phyloP scores from a whole-genome alignment of 1,140 invertebrate genomes.

The Drosophila truncata region DNA sequence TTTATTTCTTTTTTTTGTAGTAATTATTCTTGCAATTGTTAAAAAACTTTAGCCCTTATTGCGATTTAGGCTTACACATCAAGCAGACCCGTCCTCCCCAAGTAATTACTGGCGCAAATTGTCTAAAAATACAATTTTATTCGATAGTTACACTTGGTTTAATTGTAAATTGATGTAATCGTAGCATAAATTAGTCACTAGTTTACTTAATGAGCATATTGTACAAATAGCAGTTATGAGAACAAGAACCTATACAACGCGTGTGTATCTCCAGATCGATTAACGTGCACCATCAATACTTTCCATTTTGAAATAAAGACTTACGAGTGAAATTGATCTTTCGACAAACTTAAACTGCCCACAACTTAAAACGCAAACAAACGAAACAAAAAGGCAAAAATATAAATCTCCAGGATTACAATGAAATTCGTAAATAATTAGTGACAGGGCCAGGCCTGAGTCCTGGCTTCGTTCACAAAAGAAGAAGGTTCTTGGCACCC shows the following conservation, averaged over 20 bases:
- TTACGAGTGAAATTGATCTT: constrained; percentile 16
- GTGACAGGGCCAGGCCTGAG: constrained; percentile 1
- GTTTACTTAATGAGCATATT: constrained; percentile 77
- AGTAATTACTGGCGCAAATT: constrained; percentile 64
- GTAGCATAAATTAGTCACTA: constrained; percentile 79
- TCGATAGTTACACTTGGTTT: constrained; percentile 62
- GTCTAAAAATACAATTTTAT: constrained; percentile 73
- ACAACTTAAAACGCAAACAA: constrained; percentile 18
- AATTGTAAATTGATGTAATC: constrained; percentile 49
- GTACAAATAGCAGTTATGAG: constrained; percentile 78
- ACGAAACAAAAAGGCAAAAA: constrained; percentile 37
- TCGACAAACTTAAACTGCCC: background rate
- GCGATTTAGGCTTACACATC: constrained; percentile 15
- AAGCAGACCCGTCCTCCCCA: constrained; percentile 39
- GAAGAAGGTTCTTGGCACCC: constrained; percentile 1
- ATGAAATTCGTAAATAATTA: constrained; percentile 65
- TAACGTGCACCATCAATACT: constrained; percentile 61
- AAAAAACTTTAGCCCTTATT: background rate
- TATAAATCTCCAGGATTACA: constrained; percentile 71
- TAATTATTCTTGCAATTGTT: constrained; percentile 8
- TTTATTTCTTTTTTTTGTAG: background rate
- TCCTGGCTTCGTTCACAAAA: constrained; percentile 5
- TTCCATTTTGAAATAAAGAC: constrained; percentile 45
- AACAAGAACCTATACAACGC: constrained; percentile 64
- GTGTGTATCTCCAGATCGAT: constrained; percentile 25